Conservation (phyloP, 1,140 invertebrate species). For the Choristoneura fumiferana region DNA sequence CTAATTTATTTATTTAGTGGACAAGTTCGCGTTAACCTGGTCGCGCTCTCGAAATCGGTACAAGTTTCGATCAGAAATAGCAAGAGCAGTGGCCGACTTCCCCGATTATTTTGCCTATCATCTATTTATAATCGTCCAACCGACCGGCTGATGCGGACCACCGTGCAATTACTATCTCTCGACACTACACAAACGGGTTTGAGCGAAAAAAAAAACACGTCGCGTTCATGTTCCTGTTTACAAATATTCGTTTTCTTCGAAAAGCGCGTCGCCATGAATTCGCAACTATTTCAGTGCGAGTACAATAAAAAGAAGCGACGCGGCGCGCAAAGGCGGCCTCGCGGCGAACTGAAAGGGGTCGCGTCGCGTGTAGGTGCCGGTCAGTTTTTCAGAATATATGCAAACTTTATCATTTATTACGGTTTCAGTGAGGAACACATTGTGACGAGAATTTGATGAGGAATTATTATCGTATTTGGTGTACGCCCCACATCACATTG, state of each 20-base stretch:
- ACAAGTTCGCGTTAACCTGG: slow-evolving; percentile 44
- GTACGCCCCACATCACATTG: neutral
- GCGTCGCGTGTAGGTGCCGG: slow-evolving; percentile 6
- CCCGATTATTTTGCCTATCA: slow-evolving; percentile 46
- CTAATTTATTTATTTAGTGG: slow-evolving; percentile 35
- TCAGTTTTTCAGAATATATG: slow-evolving; percentile 1
- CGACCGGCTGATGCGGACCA: slow-evolving; percentile 47
- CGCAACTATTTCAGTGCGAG: slow-evolving; percentile 14
- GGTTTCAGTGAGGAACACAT: neutral
- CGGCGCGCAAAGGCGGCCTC: neutral
- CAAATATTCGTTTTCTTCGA: slow-evolving; percentile 32
- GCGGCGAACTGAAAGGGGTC: neutral
- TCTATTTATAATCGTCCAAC: slow-evolving; percentile 61
- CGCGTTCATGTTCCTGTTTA: slow-evolving; percentile 35
- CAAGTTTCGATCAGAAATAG: slow-evolving; percentile 59
- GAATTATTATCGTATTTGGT: slow-evolving; percentile 4
- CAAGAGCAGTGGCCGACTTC: slow-evolving; percentile 60
- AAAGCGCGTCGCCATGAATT: slow-evolving; percentile 23
- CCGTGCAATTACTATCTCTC: slow-evolving; percentile 48
- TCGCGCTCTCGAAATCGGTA: slow-evolving; percentile 56
- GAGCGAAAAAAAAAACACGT: slow-evolving; percentile 35
- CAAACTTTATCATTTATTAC: slow-evolving; percentile 14
- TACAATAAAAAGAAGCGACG: neutral
- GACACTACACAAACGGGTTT: slow-evolving; percentile 40
- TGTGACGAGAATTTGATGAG: slow-evolving; percentile 2